Conservation (phyloP, 2,113 vertebrate species). For the Noctilio leporinus region DNA sequence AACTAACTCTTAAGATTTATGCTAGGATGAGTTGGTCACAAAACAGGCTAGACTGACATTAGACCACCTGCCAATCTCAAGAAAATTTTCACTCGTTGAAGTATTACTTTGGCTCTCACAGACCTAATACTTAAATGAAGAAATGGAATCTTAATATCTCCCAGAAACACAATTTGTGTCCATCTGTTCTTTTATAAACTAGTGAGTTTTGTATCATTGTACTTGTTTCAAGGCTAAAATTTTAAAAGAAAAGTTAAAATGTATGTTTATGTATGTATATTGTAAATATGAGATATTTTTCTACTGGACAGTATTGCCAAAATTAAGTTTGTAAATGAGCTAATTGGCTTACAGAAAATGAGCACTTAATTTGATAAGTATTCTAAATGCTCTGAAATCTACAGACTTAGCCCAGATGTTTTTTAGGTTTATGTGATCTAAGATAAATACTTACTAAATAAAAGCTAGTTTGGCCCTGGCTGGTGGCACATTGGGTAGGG, state of each 20-base stretch:
- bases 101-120: background rate
- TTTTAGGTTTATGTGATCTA: background rate
- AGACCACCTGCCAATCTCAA: background rate
- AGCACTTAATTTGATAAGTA: background rate
- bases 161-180: background rate
- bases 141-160: background rate
- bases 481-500: no score
- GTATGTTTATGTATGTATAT: background rate
- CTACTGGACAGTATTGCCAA: background rate
- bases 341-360: background rate
- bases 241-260: background rate
- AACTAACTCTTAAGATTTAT: background rate
- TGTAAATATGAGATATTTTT: background rate
- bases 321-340: background rate
- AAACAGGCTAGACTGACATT: no score
- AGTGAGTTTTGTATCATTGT: background rate
- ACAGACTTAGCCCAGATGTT: background rate
- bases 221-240: background rate
- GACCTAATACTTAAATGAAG: background rate
- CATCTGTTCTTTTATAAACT: background rate
- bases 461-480: background rate
- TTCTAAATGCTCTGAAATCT: background rate
- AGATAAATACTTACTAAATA: background rate
- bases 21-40: background rate
- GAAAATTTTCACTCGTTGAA: background rate